Conservation (phyloP, 2,888 invertebrate genomes). For the Ophion obscuratus region DNA sequence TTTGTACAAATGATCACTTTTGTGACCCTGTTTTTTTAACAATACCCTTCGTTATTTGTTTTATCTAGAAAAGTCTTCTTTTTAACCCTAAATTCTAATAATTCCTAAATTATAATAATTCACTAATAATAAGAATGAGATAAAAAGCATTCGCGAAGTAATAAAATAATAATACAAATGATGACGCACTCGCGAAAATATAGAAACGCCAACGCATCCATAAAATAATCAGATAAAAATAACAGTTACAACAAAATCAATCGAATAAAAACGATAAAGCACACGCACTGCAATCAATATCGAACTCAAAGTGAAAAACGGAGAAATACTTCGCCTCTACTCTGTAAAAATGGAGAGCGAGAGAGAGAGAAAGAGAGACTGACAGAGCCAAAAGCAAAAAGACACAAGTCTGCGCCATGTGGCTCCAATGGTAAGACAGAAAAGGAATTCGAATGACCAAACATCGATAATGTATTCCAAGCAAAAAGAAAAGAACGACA, state of each 20-base stretch:
- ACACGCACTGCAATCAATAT: neutral
- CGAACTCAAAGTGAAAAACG: neutral
- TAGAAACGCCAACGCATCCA: too few relatives aligned
- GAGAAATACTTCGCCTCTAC: neutral
- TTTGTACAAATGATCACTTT: too few relatives aligned
- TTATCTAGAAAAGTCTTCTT: too few relatives aligned
- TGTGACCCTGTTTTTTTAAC: too few relatives aligned
- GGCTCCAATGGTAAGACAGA: neutral
- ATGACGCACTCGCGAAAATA: too few relatives aligned
- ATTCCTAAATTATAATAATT: too few relatives aligned
- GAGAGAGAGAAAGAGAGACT: neutral
- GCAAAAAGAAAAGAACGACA: neutral
- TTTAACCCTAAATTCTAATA: too few relatives aligned
- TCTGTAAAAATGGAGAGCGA: neutral
- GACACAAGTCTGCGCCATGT: neutral
- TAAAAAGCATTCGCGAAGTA: neutral
- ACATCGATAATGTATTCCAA: neutral
- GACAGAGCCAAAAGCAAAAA: neutral
- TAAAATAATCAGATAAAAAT: neutral
- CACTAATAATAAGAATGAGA: neutral
- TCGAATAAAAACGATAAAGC: neutral
- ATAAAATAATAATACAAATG: too few relatives aligned
- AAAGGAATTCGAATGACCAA: neutral
- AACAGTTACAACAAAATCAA: neutral
- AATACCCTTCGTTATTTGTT: too few relatives aligned